Conservation (phyloP, 2,888 invertebrate genomes). For the Schizotus pectinicornis region DNA sequence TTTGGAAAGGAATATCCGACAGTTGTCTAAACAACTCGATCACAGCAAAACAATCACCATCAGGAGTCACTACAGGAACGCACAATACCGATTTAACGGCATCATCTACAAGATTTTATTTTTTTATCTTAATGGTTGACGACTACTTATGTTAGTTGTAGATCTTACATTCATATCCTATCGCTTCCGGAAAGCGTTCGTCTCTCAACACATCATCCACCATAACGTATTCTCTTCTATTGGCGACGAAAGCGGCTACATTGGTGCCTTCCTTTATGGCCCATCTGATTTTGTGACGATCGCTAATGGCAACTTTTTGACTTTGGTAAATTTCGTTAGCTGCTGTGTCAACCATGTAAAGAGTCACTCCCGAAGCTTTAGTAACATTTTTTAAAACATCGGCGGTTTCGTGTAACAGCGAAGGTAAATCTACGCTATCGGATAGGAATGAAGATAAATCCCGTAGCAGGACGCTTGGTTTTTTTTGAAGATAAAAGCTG, state of each 20-base stretch:
- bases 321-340: conserved; percentile 64
- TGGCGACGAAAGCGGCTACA: conserved; percentile 65
- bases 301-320: conserved; percentile 58
- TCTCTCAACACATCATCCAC: conserved; percentile 64
- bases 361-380: conserved; percentile 64
- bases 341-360: conserved; percentile 63
- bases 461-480: conserved; percentile 52
- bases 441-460: conserved; percentile 60
- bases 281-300: conserved; percentile 64
- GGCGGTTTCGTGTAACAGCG: conserved; percentile 64
- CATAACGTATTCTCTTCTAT: conserved; percentile 63
- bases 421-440: conserved; percentile 64
- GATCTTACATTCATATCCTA: conserved; percentile 52
- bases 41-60: conserved; percentile 66
- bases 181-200: conserved; percentile 64
- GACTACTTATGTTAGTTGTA: background rate
- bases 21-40: conserved; percentile 64
- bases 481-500: conserved; percentile 53
- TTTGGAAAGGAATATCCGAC: conserved; percentile 45
- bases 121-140: too few species aligned
- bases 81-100: conserved; percentile 65
- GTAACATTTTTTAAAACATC: conserved; percentile 64
- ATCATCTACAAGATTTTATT: conserved; percentile 53
- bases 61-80: conserved; percentile 66
- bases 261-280: conserved; percentile 63